Conservation (phyloP, 2,113 vertebrate genomes). For the Pangasianodon gigas region DNA sequence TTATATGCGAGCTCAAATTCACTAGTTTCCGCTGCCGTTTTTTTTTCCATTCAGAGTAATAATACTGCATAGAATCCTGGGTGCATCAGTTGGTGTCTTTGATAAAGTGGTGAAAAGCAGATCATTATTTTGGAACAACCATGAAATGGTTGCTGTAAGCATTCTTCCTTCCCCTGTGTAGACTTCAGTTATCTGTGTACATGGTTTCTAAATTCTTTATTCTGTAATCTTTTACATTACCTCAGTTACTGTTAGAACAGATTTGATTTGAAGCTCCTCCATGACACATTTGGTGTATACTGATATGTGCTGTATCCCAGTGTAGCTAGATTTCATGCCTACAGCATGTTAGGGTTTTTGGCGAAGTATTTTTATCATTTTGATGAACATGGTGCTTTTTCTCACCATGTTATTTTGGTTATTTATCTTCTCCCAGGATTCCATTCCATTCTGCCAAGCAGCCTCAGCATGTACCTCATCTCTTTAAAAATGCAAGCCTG, state of each 20-base stretch:
- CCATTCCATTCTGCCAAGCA: constrained; percentile 70
- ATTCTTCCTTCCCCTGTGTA: not conserved
- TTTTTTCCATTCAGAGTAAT: not conserved
- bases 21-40: not conserved
- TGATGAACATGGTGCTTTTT: not conserved
- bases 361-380: not conserved
- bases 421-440: constrained; percentile 66
- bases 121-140: not conserved
- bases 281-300: not conserved
- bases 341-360: not conserved
- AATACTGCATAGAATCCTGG: not conserved
- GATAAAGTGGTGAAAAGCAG: too few relatives aligned
- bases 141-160: not conserved
- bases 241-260: not conserved
- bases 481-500: constrained; percentile 63
- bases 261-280: not conserved
- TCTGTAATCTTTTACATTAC: not conserved
- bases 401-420: constrained; percentile 1
- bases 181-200: not conserved
- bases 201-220: not conserved
- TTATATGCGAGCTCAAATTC: not conserved
- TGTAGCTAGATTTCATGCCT: not conserved
- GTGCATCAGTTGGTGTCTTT: not conserved
- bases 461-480: constrained; percentile 58
- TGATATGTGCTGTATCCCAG: not conserved